Evolutionary conservation across 2,888 invertebrate genomes (phyloP).

Genomic region (Leucoptera coffeella): DNA sequence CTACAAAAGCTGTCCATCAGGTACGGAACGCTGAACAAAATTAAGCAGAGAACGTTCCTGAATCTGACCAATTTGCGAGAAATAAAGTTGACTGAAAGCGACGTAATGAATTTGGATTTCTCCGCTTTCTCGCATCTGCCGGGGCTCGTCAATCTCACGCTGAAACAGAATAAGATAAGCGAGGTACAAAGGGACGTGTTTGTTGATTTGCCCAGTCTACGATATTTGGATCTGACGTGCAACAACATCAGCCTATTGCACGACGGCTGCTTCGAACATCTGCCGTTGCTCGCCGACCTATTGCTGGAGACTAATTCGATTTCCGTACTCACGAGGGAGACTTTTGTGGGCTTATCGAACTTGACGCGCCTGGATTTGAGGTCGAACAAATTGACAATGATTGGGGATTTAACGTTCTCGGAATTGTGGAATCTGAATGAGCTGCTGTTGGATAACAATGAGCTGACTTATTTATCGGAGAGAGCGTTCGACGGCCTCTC

Average conservation of each 20-base stretch:
- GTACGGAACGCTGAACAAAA: slow-evolving; percentile 64
- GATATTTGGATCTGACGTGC: slow-evolving; percentile 74
- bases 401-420: slow-evolving; percentile 74
- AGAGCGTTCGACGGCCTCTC: slow-evolving; percentile 72
- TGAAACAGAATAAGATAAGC: slow-evolving; percentile 71
- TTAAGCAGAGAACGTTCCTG: slow-evolving; percentile 68
- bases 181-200: slow-evolving; percentile 73
- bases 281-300: slow-evolving; percentile 68
- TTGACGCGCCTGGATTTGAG: slow-evolving; percentile 69
- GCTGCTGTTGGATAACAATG: slow-evolving; percentile 64
- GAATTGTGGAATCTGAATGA: slow-evolving; percentile 71
- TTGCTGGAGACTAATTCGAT: slow-evolving; percentile 75
- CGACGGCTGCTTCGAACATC: slow-evolving; percentile 74
- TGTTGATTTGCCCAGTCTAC: slow-evolving; percentile 64
- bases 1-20: slow-evolving; percentile 64
- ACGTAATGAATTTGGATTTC: slow-evolving; percentile 62
- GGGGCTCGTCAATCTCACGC: slow-evolving; percentile 61
- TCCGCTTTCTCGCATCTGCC: slow-evolving; percentile 70
- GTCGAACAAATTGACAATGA: slow-evolving; percentile 68
- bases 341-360: slow-evolving; percentile 68
- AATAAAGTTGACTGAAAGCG: slow-evolving; percentile 64
- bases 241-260: slow-evolving; percentile 82
- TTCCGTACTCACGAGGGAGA: slow-evolving; percentile 67
- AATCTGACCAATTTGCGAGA: slow-evolving; percentile 66
- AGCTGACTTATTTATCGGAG: slow-evolving; percentile 66